These are phyloP conservation scores for Ovis aries DNA, from an alignment of 2,113 vertebrate genomes.

Conservation along the genomic window ARS-UI_Ramb_v3.0 NC_056072.1:47486001-47486500, in stretches of 20 bases:
- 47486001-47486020: neutral
- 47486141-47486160: neutral
- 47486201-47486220: neutral
- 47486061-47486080: neutral
- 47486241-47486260: neutral
- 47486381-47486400: accelerated
- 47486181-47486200: neutral
- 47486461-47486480: constrained; percentile 19
- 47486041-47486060: neutral
- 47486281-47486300: neutral
- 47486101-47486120: neutral
- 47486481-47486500: neutral
- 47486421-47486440: neutral
- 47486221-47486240: neutral
- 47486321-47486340: neutral
- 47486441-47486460: neutral
- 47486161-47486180: neutral
- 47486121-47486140: neutral
- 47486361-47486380: neutral
- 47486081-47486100: neutral
- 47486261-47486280: neutral
- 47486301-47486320: neutral
- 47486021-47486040: neutral
- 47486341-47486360: neutral
- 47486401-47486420: neutral